Evolutionary conservation across 2,113 vertebrate genomes (phyloP).

Genomic region (Cathartes aura): DNA sequence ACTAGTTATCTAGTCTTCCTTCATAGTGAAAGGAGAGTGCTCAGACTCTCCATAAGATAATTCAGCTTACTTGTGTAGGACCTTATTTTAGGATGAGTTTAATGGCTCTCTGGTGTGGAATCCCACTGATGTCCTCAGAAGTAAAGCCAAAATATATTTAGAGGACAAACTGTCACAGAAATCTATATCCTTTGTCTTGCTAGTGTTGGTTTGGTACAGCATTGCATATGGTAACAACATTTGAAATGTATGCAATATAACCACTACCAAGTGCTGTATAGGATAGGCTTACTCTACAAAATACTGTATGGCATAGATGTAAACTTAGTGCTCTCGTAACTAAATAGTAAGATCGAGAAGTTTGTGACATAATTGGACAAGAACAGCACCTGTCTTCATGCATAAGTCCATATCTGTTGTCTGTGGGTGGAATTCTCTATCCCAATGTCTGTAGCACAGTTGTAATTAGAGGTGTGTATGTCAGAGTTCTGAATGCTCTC

Average conservation of each 20-base stretch:
- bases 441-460: not conserved
- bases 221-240: not conserved
- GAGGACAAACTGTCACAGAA: not conserved
- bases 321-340: not conserved
- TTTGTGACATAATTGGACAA: not conserved
- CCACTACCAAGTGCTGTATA: not conserved
- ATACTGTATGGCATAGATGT: too few relatives aligned
- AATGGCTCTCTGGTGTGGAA: not conserved
- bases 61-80: not conserved
- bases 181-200: not conserved
- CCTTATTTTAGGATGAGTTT: not conserved
- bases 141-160: not conserved
- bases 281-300: not conserved
- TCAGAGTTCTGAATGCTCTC: not conserved
- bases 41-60: not conserved
- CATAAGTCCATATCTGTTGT: not conserved
- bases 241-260: not conserved
- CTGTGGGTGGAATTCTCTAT: not conserved
- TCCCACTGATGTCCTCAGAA: not conserved
- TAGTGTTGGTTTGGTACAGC: not conserved
- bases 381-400: not conserved
- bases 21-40: not conserved
- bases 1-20: not conserved
- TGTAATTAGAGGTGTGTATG: not conserved
- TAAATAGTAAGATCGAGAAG: not conserved